phyloP scores from a whole-genome alignment of 1,140 invertebrate species.

The Euwallacea fornicatus region DNA sequence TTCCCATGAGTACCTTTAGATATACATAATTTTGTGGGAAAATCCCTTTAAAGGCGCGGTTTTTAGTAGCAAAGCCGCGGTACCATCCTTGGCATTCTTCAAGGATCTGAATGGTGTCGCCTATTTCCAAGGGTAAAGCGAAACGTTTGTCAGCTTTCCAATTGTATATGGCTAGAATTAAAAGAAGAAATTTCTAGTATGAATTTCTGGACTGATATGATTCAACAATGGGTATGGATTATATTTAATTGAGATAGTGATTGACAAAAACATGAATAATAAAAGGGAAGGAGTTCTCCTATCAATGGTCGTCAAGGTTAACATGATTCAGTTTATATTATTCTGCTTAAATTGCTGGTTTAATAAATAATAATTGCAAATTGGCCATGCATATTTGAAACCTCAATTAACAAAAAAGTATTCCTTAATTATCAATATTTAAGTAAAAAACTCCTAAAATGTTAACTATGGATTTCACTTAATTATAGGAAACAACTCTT shows the following conservation, averaged over 20 bases:
- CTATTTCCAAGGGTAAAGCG: conserved; percentile 82
- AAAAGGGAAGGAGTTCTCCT: background rate
- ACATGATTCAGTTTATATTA: background rate
- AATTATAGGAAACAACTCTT: no score
- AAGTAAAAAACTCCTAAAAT: no score
- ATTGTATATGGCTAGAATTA: conserved; percentile 81
- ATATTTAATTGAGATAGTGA: background rate
- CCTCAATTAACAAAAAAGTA: no score
- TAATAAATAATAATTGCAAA: no score
- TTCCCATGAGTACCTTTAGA: conserved; percentile 23
- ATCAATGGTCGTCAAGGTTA: background rate
- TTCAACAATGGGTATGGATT: background rate
- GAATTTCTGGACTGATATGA: background rate
- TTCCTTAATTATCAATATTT: no score
- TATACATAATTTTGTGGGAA: conserved; percentile 76
- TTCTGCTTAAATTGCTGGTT: background rate
- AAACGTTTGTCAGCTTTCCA: conserved; percentile 82
- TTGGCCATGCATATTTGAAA: no score
- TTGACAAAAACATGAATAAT: background rate
- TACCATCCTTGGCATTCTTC: conserved; percentile 91
- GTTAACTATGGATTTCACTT: no score
- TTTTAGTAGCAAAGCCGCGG: conserved; percentile 78
- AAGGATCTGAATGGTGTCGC: conserved; percentile 86
- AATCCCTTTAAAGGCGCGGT: conserved; percentile 80
- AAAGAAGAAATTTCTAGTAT: background rate